Percentiles rank a stretch among this genome's conserved stretches.
Evolutionary conservation across 2,113 vertebrate genomes (phyloP).

Genomic region (Cochlearius cochlearius): DNA sequence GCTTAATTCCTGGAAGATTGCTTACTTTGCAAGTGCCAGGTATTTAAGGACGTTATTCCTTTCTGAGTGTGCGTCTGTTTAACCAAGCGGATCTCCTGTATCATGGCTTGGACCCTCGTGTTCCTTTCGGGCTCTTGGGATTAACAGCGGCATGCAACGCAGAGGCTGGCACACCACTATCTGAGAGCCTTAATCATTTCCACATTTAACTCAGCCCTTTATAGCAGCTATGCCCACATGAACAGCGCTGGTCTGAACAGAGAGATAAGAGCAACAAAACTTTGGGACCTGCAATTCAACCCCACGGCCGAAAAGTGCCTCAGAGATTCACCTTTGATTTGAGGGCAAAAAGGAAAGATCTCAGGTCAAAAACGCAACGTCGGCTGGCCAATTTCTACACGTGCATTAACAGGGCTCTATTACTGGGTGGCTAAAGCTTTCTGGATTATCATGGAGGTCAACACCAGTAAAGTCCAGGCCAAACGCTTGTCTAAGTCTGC

Average conservation of each 20-base stretch:
- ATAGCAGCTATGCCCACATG: background rate
- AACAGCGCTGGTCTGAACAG: background rate
- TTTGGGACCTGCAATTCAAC: background rate
- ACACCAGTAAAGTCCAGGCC: background rate
- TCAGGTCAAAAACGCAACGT: accelerated
- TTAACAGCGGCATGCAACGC: background rate
- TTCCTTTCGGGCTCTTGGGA: background rate
- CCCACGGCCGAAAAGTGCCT: accelerated
- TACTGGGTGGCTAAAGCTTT: background rate
- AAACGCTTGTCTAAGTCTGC: background rate
- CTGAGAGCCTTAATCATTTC: constrained; percentile 13
- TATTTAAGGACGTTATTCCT: background rate
- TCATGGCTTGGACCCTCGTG: background rate
- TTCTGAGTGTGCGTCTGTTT: background rate
- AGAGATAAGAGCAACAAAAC: background rate
- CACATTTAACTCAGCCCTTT: constrained; percentile 17
- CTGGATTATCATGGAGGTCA: background rate
- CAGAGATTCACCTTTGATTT: background rate
- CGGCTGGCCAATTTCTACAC: background rate
- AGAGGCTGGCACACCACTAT: background rate
- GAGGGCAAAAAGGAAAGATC: background rate
- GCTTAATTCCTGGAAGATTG: background rate
- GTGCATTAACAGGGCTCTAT: background rate
- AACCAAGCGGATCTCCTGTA: background rate
- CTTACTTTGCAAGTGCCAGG: background rate